Evolutionary conservation across 64 coral and sea anemone genomes (phyloP).

Genomic region (Porites australiensis): DNA sequence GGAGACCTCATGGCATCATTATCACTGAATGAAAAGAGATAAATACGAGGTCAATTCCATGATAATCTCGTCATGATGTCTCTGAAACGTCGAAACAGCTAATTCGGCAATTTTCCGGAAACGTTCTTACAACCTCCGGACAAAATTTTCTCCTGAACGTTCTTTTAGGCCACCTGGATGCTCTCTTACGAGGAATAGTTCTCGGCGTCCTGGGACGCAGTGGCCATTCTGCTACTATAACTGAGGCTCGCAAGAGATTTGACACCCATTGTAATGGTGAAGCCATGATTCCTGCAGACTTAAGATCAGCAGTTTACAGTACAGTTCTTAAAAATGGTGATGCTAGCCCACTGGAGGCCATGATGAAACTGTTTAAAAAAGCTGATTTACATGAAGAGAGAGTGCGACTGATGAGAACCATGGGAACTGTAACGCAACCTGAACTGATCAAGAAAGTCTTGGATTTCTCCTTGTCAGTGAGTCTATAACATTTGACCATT

Average conservation of each 20-base stretch:
- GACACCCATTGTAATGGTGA: constrained; percentile 83
- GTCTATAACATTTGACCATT: background rate
- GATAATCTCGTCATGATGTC: too few relatives aligned
- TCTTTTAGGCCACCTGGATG: constrained; percentile 87
- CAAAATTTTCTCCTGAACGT: too few relatives aligned
- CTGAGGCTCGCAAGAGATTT: constrained; percentile 88
- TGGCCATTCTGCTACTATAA: constrained; percentile 75
- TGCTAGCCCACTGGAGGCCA: constrained; percentile 47
- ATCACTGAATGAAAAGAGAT: too few relatives aligned
- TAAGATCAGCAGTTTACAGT: constrained; percentile 86
- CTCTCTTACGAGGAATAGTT: constrained; percentile 85
- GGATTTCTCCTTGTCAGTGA: constrained; percentile 91
- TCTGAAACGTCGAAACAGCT: too few relatives aligned
- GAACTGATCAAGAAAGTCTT: constrained; percentile 92
- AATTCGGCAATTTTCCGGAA: too few relatives aligned
- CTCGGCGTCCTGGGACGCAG: constrained; percentile 83
- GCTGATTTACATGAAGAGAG: constrained; percentile 92
- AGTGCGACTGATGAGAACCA: constrained; percentile 85
- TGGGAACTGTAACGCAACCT: constrained; percentile 86
- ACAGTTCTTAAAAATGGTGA: constrained; percentile 92
- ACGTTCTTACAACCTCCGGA: too few relatives aligned
- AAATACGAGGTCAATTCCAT: too few relatives aligned
- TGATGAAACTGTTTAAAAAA: constrained; percentile 77
- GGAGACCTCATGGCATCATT: too few relatives aligned
- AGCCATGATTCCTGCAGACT: constrained; percentile 75